Percentiles rank a stretch among this genome's conserved stretches.
Conservation (phyloP, 1,140 invertebrate species). For the Portunus trituberculatus region DNA sequence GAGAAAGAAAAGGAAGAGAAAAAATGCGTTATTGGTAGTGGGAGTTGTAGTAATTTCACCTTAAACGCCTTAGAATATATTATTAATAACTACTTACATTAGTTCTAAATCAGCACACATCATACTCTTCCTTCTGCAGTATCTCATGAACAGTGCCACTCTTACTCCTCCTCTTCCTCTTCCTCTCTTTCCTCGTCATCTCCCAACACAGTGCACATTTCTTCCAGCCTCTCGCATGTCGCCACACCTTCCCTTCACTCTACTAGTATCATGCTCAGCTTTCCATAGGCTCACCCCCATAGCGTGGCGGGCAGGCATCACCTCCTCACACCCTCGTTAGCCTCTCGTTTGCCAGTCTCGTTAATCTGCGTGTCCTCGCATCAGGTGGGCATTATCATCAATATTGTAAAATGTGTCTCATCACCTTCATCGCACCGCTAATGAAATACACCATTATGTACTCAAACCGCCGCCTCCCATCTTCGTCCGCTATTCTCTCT, state of each 20-base stretch:
- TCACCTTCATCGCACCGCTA: neutral
- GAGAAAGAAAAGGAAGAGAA: neutral
- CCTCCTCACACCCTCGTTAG: neutral
- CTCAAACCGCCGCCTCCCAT: neutral
- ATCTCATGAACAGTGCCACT: no score
- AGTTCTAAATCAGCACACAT: no score
- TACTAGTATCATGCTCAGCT: neutral
- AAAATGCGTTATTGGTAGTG: no score
- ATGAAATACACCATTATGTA: neutral
- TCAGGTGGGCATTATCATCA: neutral
- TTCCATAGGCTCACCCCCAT: neutral
- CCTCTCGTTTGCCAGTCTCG: neutral
- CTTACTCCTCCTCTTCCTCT: no score
- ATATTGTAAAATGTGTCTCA: conserved; percentile 22
- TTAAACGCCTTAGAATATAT: no score
- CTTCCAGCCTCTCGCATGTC: no score
- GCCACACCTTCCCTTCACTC: neutral
- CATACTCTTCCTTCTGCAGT: no score
- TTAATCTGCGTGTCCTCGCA: conserved; percentile 5
- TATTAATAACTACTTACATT: no score
- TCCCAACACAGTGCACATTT: no score
- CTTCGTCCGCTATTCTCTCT: neutral
- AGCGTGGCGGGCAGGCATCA: neutral
- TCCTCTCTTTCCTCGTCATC: no score
- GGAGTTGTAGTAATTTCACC: no score